Conservation (phyloP, 2,113 vertebrate genomes). For the Mesoclemmys tuberculata region DNA sequence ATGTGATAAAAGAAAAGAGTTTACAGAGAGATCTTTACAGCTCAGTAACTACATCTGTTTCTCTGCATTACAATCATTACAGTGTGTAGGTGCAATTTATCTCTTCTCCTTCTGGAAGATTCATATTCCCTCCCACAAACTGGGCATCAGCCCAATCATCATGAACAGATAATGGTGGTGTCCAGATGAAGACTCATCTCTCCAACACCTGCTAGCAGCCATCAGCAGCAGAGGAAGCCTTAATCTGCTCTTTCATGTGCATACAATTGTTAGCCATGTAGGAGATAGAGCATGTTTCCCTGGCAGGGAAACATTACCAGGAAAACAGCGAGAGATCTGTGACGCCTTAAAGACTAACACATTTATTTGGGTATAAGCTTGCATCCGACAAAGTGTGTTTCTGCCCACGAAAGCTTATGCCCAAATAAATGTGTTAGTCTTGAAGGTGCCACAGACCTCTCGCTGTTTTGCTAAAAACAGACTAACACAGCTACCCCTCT, state of each 20-base stretch:
- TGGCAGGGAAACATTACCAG: background rate
- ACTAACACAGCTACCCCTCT: no score
- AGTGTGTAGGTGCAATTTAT: conserved; percentile 59
- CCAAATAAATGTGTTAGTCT: no score
- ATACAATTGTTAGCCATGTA: background rate
- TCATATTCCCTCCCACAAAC: conserved; percentile 32
- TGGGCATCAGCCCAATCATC: conserved; percentile 33
- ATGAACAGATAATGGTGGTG: background rate
- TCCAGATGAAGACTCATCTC: background rate
- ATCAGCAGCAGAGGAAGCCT: conserved; percentile 53
- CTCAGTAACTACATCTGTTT: conserved; percentile 60
- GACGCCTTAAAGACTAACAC: no score
- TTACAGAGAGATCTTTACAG: conserved; percentile 13
- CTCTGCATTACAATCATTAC: conserved; percentile 67
- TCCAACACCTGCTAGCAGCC: conserved; percentile 48
- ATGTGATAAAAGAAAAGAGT: conserved; percentile 11
- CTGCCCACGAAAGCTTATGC: no score
- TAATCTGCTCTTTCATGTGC: background rate
- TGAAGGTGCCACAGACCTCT: no score
- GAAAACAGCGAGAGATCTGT: background rate
- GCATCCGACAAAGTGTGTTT: no score
- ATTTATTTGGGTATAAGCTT: no score
- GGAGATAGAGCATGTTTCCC: background rate
- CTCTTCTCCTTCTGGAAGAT: conserved; percentile 48
- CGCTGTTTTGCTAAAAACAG: no score